Evolutionary conservation across 2,797 vertebrate species (phyloP).

Genomic region (Pseudopleuronectes americanus): DNA sequence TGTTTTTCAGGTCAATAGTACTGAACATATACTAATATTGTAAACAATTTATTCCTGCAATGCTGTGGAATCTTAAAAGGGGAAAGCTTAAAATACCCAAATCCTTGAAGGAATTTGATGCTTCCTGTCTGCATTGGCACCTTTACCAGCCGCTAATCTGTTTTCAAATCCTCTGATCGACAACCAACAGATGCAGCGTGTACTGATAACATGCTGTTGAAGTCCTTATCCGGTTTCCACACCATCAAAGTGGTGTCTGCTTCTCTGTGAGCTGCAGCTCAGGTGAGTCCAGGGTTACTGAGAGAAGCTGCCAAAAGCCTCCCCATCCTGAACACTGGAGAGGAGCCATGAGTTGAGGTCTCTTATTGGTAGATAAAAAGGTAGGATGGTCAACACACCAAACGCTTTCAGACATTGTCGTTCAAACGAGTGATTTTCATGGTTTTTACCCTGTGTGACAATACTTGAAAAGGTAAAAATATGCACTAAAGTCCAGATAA

Average conservation of each 20-base stretch:
- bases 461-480: constrained; percentile 6
- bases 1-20: neutral
- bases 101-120: constrained; percentile 16
- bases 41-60: neutral
- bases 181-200: constrained; percentile 37
- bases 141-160: constrained; percentile 31
- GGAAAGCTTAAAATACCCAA: constrained; percentile 23
- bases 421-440: neutral
- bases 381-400: constrained; percentile 23
- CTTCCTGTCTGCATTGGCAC: constrained; percentile 19
- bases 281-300: constrained; percentile 51
- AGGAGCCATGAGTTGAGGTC: constrained; percentile 36
- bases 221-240: constrained; percentile 62
- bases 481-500: no score
- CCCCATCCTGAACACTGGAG: constrained; percentile 41
- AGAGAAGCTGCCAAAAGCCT: constrained; percentile 42
- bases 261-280: constrained; percentile 42
- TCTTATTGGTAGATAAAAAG: constrained; percentile 40
- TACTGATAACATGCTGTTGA: constrained; percentile 61
- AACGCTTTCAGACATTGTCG: constrained; percentile 25
- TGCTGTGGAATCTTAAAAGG: constrained; percentile 3
- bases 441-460: constrained; percentile 8
- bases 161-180: constrained; percentile 47
- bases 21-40: neutral
- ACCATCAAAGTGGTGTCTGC: constrained; percentile 52